Percentiles rank a stretch among this genome's conserved stretches.
Conservation (phyloP, 2,113 vertebrate species). For the Rhea americana region DNA sequence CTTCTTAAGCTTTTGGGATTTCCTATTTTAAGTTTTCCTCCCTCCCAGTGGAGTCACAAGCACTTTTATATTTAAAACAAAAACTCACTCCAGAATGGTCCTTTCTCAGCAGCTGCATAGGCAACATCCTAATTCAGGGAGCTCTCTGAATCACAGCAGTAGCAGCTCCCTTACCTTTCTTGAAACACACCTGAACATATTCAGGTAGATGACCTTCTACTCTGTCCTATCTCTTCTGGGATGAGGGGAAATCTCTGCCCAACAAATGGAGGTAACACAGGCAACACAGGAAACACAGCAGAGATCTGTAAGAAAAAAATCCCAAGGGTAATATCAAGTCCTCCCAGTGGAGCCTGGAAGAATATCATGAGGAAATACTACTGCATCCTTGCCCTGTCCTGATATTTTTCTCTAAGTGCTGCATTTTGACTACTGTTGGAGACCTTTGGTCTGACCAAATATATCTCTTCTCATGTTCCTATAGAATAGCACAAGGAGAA, state of each 20-base stretch:
- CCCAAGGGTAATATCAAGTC: background rate
- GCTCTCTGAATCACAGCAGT: background rate
- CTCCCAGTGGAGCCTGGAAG: background rate
- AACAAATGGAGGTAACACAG: background rate
- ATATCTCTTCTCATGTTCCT: background rate
- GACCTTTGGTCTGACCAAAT: background rate
- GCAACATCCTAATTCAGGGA: background rate
- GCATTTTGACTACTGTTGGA: background rate
- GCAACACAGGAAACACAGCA: background rate
- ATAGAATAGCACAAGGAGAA: background rate
- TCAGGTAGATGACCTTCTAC: background rate
- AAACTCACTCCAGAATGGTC: background rate
- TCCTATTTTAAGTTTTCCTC: background rate
- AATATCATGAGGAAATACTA: background rate
- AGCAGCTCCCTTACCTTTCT: background rate
- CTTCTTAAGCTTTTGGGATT: background rate
- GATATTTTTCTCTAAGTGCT: background rate
- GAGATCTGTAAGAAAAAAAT: background rate
- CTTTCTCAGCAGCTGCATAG: background rate
- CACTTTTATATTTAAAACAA: background rate
- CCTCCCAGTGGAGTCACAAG: background rate
- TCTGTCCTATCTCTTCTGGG: background rate
- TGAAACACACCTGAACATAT: background rate
- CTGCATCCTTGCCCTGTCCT: background rate
- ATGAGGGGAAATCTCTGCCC: background rate